Percentiles rank a stretch among this genome's conserved stretches.
phyloP scores from a whole-genome alignment of 2,888 invertebrate species.

The Sceliomorpha sp. region DNA sequence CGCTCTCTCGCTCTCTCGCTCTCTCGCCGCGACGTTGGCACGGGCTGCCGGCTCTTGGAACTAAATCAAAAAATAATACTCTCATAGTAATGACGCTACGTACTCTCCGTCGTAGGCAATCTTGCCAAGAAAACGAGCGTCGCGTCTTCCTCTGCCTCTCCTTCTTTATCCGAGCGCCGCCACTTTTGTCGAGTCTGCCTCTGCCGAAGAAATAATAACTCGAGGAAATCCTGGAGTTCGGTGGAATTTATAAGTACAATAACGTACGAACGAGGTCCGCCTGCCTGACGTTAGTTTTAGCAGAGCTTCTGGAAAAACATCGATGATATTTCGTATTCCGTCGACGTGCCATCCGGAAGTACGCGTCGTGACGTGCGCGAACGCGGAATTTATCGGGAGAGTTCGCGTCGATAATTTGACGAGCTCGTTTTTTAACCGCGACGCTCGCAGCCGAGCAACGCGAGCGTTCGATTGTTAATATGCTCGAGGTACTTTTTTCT shows the following conservation, averaged over 20 bases:
- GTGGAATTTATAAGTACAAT: conserved; percentile 37
- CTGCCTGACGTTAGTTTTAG: conserved; percentile 17
- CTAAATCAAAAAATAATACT: conserved; percentile 74
- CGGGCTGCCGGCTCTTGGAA: conserved; percentile 54
- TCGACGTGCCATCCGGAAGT: conserved; percentile 31
- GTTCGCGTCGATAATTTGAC: conserved; percentile 63
- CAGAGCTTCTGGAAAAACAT: conserved; percentile 33
- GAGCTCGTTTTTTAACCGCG: conserved; percentile 48
- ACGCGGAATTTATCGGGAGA: conserved; percentile 63
- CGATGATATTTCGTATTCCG: conserved; percentile 44
- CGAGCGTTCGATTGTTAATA: conserved; percentile 2
- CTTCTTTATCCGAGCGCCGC: conserved; percentile 38
- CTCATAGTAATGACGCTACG: conserved; percentile 68
- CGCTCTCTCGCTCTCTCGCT: no score
- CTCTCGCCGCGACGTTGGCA: conserved; percentile 29
- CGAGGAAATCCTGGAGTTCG: conserved; percentile 20
- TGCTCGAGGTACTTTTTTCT: neutral
- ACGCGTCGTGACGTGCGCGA: conserved; percentile 44
- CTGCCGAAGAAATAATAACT: conserved; percentile 56
- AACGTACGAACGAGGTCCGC: conserved; percentile 11
- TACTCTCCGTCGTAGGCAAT: conserved; percentile 51
- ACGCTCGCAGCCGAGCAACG: no score
- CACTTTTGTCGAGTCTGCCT: conserved; percentile 30
- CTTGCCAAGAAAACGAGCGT: conserved; percentile 47
- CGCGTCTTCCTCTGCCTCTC: no score